Percentiles rank a stretch among this genome's conserved stretches.
Evolutionary conservation across 2,797 vertebrate species (phyloP).

Genomic region (Takifugu rubripes): DNA sequence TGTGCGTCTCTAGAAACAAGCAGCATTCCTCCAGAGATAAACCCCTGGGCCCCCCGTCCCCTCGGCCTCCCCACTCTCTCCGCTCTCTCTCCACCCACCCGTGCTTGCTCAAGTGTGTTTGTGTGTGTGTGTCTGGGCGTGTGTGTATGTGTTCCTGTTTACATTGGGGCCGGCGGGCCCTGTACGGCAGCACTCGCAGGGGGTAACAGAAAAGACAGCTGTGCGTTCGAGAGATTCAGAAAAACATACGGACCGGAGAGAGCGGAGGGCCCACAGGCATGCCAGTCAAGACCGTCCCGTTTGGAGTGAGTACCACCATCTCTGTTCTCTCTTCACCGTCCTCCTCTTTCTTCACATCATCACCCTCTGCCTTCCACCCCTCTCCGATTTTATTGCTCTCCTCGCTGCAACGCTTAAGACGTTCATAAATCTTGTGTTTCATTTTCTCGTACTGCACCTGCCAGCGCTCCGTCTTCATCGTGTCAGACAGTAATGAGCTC

Average conservation of each 20-base stretch:
- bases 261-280: conserved; percentile 70
- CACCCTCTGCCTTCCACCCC: conserved; percentile 10
- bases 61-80: conserved; percentile 51
- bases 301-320: conserved; percentile 75
- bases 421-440: conserved; percentile 1
- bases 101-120: conserved; percentile 67
- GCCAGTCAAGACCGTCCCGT: conserved; percentile 74
- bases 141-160: conserved; percentile 53
- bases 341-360: conserved; percentile 13
- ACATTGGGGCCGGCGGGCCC: conserved; percentile 60
- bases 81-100: conserved; percentile 65
- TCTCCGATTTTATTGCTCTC: conserved; percentile 13
- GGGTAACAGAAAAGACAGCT: conserved; percentile 71
- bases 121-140: conserved; percentile 36
- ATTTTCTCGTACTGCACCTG: conserved; percentile 33
- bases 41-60: conserved; percentile 63
- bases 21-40: conserved; percentile 81
- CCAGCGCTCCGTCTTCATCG: conserved; percentile 12
- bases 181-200: conserved; percentile 53
- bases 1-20: conserved; percentile 78
- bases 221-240: conserved; percentile 62
- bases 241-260: conserved; percentile 50
- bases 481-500: conserved; percentile 15
- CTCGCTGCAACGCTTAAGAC: conserved; percentile 9
- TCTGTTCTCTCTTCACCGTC: conserved; percentile 35